phyloP scores from a whole-genome alignment of 2,888 invertebrate genomes.

The Drosophila birchii region DNA sequence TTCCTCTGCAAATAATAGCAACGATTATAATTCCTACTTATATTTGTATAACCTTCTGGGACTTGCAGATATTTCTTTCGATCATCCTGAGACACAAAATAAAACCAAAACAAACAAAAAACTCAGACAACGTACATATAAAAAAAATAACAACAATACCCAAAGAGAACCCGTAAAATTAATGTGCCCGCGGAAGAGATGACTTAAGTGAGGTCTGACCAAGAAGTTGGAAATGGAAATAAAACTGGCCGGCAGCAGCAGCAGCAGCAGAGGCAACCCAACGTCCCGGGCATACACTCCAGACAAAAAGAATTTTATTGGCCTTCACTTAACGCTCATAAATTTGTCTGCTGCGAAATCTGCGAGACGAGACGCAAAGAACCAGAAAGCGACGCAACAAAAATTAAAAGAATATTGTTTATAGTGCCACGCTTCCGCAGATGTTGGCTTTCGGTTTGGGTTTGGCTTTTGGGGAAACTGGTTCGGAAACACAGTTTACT shows the following conservation, averaged over 20 bases:
- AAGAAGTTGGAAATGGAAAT: conserved; percentile 43
- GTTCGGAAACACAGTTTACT: conserved; percentile 50
- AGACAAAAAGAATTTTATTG: conserved; percentile 79
- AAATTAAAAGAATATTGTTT: conserved; percentile 60
- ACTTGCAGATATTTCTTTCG: conserved; percentile 22
- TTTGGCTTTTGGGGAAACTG: conserved; percentile 52
- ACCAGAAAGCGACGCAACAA: conserved; percentile 39
- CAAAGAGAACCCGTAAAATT: conserved; percentile 34
- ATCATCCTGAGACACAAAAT: conserved; percentile 1
- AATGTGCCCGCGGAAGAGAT: conserved; percentile 39
- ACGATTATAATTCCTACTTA: neutral
- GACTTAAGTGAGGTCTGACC: conserved; percentile 33
- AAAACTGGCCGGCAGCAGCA: conserved; percentile 43
- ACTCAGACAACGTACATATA: conserved; percentile 7
- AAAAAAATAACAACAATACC: neutral
- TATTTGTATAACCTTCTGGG: neutral
- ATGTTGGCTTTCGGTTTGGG: conserved; percentile 15
- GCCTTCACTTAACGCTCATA: conserved; percentile 80
- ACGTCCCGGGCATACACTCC: conserved; percentile 47
- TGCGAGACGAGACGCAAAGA: conserved; percentile 34
- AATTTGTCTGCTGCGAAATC: conserved; percentile 72
- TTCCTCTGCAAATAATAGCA: neutral
- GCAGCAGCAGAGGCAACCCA: conserved; percentile 6
- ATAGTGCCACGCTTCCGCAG: conserved; percentile 75
- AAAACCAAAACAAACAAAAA: conserved; percentile 9